Evolutionary conservation across 1,140 invertebrate genomes (phyloP).

Genomic region (Parasteatoda tepidariorum): DNA sequence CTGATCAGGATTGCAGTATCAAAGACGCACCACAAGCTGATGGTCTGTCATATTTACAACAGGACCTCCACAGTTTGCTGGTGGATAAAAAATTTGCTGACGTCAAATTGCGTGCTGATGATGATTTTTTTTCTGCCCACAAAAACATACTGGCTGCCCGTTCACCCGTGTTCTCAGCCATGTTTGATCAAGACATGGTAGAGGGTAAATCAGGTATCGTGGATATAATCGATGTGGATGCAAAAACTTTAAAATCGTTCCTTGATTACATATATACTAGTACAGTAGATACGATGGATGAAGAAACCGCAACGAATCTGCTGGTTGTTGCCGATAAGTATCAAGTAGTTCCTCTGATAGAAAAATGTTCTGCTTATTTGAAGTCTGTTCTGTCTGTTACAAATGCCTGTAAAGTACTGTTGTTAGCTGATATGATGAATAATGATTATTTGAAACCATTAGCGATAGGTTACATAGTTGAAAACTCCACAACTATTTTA

Average conservation of each 20-base stretch:
- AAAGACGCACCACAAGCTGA: no score
- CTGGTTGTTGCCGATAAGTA: constrained; percentile 46
- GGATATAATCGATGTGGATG: background rate
- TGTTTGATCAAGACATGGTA: constrained; percentile 64
- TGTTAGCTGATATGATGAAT: background rate
- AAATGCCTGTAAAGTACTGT: constrained; percentile 3
- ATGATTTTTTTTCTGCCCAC: constrained; percentile 63
- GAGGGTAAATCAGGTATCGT: background rate
- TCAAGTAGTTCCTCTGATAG: constrained; percentile 27
- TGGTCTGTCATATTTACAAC: no score
- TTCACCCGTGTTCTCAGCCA: constrained; percentile 65
- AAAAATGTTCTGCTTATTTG: constrained; percentile 10
- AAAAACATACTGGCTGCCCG: constrained; percentile 66
- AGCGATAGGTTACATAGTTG: background rate
- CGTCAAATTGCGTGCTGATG: background rate
- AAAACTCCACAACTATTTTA: background rate
- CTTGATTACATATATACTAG: background rate
- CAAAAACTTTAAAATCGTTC: background rate
- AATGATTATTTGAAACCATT: background rate
- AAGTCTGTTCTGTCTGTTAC: background rate
- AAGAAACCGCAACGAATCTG: constrained; percentile 23
- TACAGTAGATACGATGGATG: background rate
- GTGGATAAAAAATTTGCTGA: no score
- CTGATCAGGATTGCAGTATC: no score
- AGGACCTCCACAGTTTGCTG: no score